These are phyloP conservation scores for Adelges cooleyi DNA, from an alignment of 1,140 invertebrate species.

Conservation along the genomic window DNA sequence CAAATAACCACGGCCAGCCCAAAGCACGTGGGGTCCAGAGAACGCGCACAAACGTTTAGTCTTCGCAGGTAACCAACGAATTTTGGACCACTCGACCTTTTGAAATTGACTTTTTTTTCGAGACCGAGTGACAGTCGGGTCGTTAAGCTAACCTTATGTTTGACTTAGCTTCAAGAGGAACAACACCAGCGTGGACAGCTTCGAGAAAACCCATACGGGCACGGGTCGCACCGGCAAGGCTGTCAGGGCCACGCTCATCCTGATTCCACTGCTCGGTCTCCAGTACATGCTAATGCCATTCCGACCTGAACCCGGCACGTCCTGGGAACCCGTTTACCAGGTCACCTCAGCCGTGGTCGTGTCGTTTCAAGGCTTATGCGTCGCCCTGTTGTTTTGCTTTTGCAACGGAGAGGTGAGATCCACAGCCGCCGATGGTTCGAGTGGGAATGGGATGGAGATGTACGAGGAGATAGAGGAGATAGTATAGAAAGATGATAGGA, in stretches of 20 bases:
- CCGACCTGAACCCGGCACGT: conserved; percentile 54
- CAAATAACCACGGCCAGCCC: conserved; percentile 45
- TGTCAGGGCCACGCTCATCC: conserved; percentile 60
- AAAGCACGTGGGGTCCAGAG: conserved; percentile 33
- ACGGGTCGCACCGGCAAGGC: conserved; percentile 33
- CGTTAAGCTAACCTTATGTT: no score
- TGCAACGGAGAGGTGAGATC: conserved; percentile 82
- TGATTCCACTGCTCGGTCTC: conserved; percentile 69
- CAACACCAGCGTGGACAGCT: conserved; percentile 2
- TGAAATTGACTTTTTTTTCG: neutral
- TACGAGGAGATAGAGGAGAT: no score
- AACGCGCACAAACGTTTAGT: conserved; percentile 32
- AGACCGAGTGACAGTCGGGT: no score
- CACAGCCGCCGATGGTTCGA: neutral
- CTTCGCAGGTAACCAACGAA: conserved; percentile 32
- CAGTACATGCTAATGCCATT: conserved; percentile 81
- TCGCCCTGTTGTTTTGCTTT: conserved; percentile 87
- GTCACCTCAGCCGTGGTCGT: conserved; percentile 69
- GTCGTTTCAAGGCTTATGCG: conserved; percentile 80
- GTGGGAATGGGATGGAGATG: no score
- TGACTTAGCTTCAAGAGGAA: conserved; percentile 15
- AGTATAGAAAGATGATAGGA: no score
- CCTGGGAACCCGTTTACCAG: conserved; percentile 67
- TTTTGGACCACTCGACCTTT: neutral
- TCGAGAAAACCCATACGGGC: conserved; percentile 13